Conservation (phyloP, 2,888 invertebrate species). For the Acanthosepion pharaonis region DNA sequence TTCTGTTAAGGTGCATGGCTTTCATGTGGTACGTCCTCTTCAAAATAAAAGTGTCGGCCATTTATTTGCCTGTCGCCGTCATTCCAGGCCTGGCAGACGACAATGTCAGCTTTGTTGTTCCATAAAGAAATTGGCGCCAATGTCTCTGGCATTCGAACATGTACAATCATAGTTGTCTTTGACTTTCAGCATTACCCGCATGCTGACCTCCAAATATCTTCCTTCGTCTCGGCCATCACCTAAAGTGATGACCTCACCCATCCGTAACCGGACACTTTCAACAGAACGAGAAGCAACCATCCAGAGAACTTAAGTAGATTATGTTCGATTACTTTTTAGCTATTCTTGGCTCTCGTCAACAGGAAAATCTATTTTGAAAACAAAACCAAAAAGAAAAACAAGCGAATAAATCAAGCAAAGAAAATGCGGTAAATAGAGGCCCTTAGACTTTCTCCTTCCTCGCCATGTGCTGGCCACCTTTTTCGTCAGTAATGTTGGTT, state of each 20-base stretch:
- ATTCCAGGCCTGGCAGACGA: background rate
- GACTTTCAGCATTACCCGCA: background rate
- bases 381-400: background rate
- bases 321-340: background rate
- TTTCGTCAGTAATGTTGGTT: background rate
- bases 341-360: background rate
- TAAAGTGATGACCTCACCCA: background rate
- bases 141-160: background rate
- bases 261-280: background rate
- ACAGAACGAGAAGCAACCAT: background rate
- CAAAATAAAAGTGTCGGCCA: background rate
- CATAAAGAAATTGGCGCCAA: slow-evolving; percentile 33
- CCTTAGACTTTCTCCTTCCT: background rate
- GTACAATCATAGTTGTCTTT: background rate
- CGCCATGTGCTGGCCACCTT: background rate
- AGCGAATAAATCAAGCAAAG: background rate
- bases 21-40: background rate
- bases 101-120: background rate
- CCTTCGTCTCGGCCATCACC: background rate
- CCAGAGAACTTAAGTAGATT: background rate
- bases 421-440: background rate
- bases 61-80: background rate
- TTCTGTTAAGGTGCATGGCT: background rate
- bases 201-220: background rate
- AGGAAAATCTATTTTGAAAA: background rate